phyloP scores from a whole-genome alignment of 2,888 invertebrate species.

The Phoronis australis region DNA sequence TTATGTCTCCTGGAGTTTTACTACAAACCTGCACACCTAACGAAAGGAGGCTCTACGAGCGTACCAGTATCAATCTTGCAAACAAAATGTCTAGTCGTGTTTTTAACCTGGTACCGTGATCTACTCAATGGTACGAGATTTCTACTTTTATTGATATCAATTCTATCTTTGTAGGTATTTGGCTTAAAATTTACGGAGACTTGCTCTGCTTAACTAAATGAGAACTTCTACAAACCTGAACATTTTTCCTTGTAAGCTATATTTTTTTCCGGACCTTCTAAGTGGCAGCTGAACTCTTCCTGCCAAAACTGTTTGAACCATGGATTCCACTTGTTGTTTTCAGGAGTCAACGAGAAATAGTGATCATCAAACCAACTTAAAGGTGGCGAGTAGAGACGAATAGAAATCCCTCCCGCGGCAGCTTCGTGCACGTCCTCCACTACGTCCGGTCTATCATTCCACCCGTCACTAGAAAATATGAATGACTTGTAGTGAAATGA shows the following conservation, averaged over 20 bases:
- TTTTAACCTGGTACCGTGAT: too few relatives aligned
- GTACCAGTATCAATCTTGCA: too few relatives aligned
- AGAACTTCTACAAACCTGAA: too few relatives aligned
- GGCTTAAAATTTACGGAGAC: too few relatives aligned
- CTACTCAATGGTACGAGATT: too few relatives aligned
- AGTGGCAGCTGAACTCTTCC: conserved; percentile 62
- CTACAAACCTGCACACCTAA: too few relatives aligned
- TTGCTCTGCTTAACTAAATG: too few relatives aligned
- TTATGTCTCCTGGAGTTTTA: too few relatives aligned
- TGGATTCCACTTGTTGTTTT: conserved; percentile 66
- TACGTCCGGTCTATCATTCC: conserved; percentile 71
- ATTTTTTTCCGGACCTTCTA: conserved; percentile 16
- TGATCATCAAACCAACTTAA: conserved; percentile 59
- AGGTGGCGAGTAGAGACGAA: conserved; percentile 68
- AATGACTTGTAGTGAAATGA: neutral
- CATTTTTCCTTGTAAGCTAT: conserved; percentile 20
- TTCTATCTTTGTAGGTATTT: too few relatives aligned
- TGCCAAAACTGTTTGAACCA: conserved; percentile 76
- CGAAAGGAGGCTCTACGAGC: too few relatives aligned
- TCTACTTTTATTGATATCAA: too few relatives aligned
- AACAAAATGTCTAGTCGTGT: too few relatives aligned
- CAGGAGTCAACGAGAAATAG: conserved; percentile 63
- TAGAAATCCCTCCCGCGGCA: conserved; percentile 68
- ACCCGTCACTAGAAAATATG: conserved; percentile 63
- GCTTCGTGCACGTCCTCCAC: conserved; percentile 59